These are phyloP conservation scores for Phylloscopus trochiloides DNA, from an alignment of 2,113 vertebrate species.

Conservation along the genomic window DNA sequence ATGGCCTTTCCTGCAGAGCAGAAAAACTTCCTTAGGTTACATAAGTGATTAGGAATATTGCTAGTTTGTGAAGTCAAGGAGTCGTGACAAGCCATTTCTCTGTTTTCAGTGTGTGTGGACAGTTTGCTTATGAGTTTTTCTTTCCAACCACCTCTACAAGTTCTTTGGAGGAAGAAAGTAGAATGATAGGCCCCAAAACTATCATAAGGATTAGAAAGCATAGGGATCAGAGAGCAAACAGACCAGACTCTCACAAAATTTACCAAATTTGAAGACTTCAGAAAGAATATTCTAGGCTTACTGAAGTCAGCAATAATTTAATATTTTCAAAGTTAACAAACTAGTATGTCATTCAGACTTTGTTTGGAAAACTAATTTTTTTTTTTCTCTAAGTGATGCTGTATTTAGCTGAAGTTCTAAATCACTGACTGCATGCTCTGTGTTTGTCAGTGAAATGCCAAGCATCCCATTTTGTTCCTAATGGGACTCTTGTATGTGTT, in stretches of 20 bases:
- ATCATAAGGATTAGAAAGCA: not conserved
- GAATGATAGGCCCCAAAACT: not conserved
- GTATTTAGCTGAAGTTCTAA: not conserved
- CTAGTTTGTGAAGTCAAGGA: not conserved
- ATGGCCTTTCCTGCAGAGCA: not conserved
- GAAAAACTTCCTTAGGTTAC: not conserved
- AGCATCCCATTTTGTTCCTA: not conserved
- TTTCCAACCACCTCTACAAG: not conserved
- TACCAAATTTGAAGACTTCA: not conserved
- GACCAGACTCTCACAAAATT: not conserved
- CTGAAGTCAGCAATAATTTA: not conserved
- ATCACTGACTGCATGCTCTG: not conserved
- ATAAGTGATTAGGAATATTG: not conserved
- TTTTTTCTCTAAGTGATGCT: not conserved
- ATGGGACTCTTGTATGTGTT: not conserved
- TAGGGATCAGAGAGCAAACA: not conserved
- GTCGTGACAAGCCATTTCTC: not conserved
- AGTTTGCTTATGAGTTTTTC: not conserved
- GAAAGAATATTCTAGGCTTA: not conserved
- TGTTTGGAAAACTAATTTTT: not conserved
- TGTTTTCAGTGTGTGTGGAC: not conserved
- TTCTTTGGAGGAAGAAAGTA: not conserved
- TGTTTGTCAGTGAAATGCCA: not conserved
- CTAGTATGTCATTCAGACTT: not conserved
- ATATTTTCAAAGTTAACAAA: not conserved